Conservation (phyloP, 2,888 invertebrate genomes). For the Drosophila planitibia region DNA sequence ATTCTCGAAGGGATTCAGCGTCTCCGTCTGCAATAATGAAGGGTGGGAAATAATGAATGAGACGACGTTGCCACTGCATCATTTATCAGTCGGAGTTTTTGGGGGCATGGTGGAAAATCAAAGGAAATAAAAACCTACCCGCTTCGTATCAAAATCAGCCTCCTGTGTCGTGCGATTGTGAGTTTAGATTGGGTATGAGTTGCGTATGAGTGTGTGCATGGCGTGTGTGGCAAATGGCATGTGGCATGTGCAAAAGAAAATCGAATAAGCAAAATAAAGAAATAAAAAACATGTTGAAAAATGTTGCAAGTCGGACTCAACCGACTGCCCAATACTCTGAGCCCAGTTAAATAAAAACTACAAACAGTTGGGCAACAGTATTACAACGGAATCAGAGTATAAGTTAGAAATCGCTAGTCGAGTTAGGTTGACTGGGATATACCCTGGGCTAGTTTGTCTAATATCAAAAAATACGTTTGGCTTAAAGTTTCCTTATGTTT, state of each 20-base stretch:
- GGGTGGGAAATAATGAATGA: neutral
- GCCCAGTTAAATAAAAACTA: neutral
- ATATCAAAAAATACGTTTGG: too few species aligned
- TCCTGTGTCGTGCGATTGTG: slow-evolving; percentile 84
- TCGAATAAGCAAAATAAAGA: slow-evolving; percentile 33
- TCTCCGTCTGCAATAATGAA: slow-evolving; percentile 89
- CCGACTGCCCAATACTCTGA: neutral
- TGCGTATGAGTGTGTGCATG: slow-evolving; percentile 30
- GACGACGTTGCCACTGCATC: slow-evolving; percentile 6
- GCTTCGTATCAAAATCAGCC: slow-evolving; percentile 90
- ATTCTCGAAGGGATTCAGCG: slow-evolving; percentile 94
- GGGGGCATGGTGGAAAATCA: slow-evolving; percentile 2
- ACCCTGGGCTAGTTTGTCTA: neutral
- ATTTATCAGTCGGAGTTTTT: neutral
- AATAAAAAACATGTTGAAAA: slow-evolving; percentile 3
- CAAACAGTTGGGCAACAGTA: neutral
- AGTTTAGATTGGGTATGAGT: slow-evolving; percentile 12
- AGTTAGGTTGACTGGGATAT: neutral
- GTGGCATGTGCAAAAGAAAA: slow-evolving; percentile 51
- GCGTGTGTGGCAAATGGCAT: slow-evolving; percentile 35
- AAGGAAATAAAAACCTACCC: slow-evolving; percentile 87
- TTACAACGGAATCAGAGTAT: too few species aligned
- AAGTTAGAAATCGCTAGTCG: neutral
- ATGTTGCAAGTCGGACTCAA: neutral
- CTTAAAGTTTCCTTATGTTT: too few species aligned